phyloP scores from a whole-genome alignment of 2,888 invertebrate genomes.

The Bombylius major region DNA sequence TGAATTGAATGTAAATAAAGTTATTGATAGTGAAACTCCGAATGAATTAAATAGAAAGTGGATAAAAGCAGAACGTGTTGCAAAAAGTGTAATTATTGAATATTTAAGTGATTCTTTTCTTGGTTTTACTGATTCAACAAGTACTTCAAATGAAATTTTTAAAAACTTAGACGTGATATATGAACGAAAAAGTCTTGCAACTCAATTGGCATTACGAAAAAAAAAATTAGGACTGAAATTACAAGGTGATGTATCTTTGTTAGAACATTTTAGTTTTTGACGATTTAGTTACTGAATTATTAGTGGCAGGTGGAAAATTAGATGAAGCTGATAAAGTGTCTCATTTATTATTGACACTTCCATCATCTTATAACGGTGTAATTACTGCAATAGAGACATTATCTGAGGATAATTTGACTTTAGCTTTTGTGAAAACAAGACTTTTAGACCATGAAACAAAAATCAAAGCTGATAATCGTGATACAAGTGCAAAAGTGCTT shows the following conservation, averaged over 20 bases:
- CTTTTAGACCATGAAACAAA: conserved; percentile 15
- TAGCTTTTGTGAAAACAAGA: conserved; percentile 26
- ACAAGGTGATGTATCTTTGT: not conserved
- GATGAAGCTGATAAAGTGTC: conserved; percentile 27
- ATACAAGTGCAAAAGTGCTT: conserved; percentile 4
- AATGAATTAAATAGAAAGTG: conserved; percentile 4
- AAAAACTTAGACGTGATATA: too few species aligned
- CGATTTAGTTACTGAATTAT: conserved; percentile 20
- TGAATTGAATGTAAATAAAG: conserved; percentile 9
- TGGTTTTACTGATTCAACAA: too few species aligned
- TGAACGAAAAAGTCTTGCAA: not conserved
- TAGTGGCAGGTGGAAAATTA: conserved; percentile 23
- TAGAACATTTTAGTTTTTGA: conserved; percentile 18
- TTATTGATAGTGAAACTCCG: conserved; percentile 5
- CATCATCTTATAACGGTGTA: conserved; percentile 20
- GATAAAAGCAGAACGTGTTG: conserved; percentile 7
- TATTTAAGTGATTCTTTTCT: conserved; percentile 1
- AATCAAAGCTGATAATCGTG: not conserved
- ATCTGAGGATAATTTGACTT: conserved; percentile 21
- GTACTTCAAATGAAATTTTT: too few species aligned
- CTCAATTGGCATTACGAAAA: not conserved
- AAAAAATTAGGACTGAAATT: not conserved
- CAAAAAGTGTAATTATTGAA: conserved; percentile 9
- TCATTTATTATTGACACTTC: conserved; percentile 25
- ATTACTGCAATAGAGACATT: too few species aligned